Conservation (phyloP, 1,140 invertebrate genomes). For the Zaprionus ornatus region DNA sequence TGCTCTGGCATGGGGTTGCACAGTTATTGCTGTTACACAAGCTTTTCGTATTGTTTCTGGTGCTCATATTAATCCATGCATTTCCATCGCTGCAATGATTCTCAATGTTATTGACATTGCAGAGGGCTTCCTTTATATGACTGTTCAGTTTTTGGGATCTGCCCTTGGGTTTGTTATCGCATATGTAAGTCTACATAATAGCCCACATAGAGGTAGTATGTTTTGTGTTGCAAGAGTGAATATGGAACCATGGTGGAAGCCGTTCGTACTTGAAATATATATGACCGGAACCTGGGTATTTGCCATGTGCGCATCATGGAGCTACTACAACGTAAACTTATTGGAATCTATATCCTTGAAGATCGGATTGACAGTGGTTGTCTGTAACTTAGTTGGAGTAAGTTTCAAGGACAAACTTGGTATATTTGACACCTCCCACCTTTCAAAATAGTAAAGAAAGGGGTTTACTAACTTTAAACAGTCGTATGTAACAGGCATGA, state of each 20-base stretch:
- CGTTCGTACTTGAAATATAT: constrained; percentile 8
- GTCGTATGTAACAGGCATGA: too few species aligned
- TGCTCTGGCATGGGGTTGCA: constrained; percentile 18
- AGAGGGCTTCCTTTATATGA: constrained; percentile 20
- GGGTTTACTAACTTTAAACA: too few species aligned
- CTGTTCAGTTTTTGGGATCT: constrained; percentile 15
- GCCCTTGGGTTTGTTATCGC: not conserved
- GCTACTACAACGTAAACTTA: constrained; percentile 8
- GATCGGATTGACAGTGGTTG: constrained; percentile 23
- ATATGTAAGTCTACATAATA: not conserved
- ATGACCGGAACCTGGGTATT: constrained; percentile 31
- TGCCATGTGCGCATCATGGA: constrained; percentile 36
- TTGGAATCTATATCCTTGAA: constrained; percentile 24
- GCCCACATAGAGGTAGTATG: not conserved
- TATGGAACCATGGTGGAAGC: constrained; percentile 14
- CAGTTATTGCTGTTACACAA: constrained; percentile 18
- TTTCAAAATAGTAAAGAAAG: too few species aligned
- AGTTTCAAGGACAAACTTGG: not conserved
- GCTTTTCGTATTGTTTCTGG: constrained; percentile 33
- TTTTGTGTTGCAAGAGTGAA: not conserved
- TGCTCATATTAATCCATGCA: constrained; percentile 36
- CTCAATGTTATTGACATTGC: not conserved
- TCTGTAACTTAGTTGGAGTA: constrained; percentile 9
- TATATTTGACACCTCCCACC: not conserved
- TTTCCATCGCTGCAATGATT: constrained; percentile 33